Base-by-base conservation (phyloP, 2,888 invertebrate species). In the Rhagophthalmus giganteus region DNA sequence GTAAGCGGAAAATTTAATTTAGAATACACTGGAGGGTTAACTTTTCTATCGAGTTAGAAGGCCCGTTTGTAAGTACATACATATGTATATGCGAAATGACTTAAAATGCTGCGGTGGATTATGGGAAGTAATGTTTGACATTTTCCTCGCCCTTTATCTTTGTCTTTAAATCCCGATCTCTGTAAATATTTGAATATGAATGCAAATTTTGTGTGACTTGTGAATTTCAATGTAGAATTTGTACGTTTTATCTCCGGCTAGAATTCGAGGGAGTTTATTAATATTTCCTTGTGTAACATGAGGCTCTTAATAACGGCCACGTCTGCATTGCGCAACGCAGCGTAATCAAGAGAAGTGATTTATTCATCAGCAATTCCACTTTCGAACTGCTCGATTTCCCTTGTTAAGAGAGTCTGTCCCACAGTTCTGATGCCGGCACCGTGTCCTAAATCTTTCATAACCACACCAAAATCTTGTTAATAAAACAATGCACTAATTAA, bases 1-100 rank as follows among this genome's bases (percentile, higher is more conserved):
- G 64, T 65, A 67, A 63, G 66, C 62, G 59, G 58, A 55, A 67
- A 67, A 68, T 66, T 64, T 50, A 63, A 68, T 68, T 68, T 67
- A 59, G 56, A 58, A 64, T 61, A 61, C 67, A 57, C 59, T 31
- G 55, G 63, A 59, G 63, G 52, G 49, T 50, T 46, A 46, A 55
- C 40, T 55, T 49, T 55, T 54, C 28, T 48, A 44, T 44, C 44
- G 45, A 39, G 35, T 55, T 55, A 40, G 35, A 20, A 12, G 44
- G 44, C 14, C 35, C 34, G 48, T 51, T 54, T 57, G 42, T n/a
- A n/a, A n/a, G n/a, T n/a, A n/a, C n/a, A n/a, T n/a, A n/a, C n/a
- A n/a, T n/a, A n/a, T n/a, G n/a, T 39, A 33, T 42, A 54, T 44
- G 44, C 32, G 31, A 27, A 42, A 31, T n/a, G n/a, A 33, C 40